Conservation (phyloP, 2,113 vertebrate genomes). For the Recurvirostra avosetta region DNA sequence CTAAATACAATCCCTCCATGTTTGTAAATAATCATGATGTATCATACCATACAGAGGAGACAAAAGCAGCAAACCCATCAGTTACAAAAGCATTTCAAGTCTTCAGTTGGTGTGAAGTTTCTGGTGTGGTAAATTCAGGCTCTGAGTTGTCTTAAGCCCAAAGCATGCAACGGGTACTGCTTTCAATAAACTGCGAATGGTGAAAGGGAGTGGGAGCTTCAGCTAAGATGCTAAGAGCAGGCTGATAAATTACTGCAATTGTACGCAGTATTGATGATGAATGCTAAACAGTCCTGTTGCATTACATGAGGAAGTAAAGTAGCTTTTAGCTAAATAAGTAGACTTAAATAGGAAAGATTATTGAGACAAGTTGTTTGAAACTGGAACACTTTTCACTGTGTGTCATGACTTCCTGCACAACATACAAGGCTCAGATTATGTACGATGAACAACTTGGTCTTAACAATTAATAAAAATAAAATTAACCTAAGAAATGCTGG, state of each 20-base stretch:
- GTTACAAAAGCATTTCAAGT: not conserved
- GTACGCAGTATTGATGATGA: not conserved
- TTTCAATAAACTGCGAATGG: not conserved
- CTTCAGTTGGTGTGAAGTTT: not conserved
- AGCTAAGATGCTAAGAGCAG: not conserved
- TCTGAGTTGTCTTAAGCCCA: not conserved
- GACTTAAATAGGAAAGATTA: not conserved
- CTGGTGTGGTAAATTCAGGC: not conserved
- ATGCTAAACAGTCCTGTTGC: not conserved
- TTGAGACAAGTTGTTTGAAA: not conserved
- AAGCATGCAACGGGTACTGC: no score
- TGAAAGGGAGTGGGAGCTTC: not conserved
- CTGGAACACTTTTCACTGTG: fast-evolving
- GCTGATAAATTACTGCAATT: not conserved
- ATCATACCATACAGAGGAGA: not conserved
- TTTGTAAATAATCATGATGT: not conserved
- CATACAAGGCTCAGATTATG: not conserved
- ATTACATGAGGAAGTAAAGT: not conserved
- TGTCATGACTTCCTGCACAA: not conserved
- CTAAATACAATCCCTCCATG: not conserved
- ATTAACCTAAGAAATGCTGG: not conserved
- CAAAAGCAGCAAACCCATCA: not conserved
- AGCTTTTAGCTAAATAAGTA: not conserved
- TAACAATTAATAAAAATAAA: not conserved
- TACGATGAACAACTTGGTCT: not conserved